Base-by-base conservation (phyloP, 2,888 invertebrate species). In the Eupsilia transversa region DNA sequence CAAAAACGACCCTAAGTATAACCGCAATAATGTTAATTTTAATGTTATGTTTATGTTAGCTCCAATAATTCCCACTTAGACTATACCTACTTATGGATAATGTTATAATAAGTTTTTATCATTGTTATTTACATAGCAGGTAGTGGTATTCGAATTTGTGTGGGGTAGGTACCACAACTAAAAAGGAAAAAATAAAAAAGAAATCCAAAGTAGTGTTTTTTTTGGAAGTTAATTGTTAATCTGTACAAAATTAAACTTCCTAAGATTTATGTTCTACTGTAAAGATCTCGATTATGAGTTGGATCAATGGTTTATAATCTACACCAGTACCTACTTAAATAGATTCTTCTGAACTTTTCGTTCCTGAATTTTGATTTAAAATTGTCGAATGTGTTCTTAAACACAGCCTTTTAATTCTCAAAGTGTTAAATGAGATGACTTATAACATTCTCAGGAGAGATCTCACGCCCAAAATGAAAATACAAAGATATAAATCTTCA, bases 401-500 rank as follows among this genome's bases (percentile, higher is more conserved):
- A 52, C 52, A n/a, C 23, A 49, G 52, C n/a, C 12, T n/a, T 43
- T 41, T 43, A 63, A 27, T 43, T 41, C 7, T 43, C 14, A 17
- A 27, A 41, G 3, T 33, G 2, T 23, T 7, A 43, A 54, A 54
- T 6, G 0, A 27, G 17, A 73, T 30, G 23, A 61, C 71, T 35
- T 46, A 56, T 14, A 41, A 54, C 30, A 54, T 41, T 56, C 61
- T 41, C n/a, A 54, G 30, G 17, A 20, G 30, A 72, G n/a, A 79
- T 74, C 59, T 27, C 38, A 65, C 20, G 10, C 14, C 35, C 43
- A 68, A 78, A 72, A 60, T 38, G 12, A 52, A 54, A 67, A 67
- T 56, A 69, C 49, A 73, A 65, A 52, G 56, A 57, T 64, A 7
- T 69, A 79, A 73, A 83, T 78, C 65, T 73, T 67, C 20, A 80